Percentiles rank a stretch among this genome's conserved stretches.
Conservation (phyloP, 2,797 vertebrate genomes). For the Mus caroli region DNA sequence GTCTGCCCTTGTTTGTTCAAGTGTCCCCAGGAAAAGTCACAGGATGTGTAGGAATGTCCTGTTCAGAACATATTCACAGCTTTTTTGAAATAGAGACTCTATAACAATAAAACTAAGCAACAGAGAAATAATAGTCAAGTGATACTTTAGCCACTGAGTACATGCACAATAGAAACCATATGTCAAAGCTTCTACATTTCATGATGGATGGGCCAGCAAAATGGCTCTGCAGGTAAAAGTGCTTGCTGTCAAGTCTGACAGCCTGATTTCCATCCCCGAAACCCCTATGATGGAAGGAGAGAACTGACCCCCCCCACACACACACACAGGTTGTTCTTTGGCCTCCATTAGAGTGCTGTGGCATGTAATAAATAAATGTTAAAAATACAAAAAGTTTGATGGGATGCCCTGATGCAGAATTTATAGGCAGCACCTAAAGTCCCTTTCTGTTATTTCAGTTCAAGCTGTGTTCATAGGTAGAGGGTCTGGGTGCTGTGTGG, state of each 20-base stretch:
- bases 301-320: no score
- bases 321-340: not conserved
- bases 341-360: not conserved
- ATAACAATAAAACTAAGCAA: not conserved
- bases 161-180: not conserved
- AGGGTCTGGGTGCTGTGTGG: not conserved
- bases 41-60: not conserved
- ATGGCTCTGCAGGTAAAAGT: not conserved
- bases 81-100: not conserved
- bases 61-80: not conserved
- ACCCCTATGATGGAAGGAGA: not conserved
- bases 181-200: not conserved
- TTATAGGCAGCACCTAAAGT: not conserved
- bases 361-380: not conserved
- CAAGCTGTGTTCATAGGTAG: not conserved
- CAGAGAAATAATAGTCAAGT: not conserved
- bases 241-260: not conserved
- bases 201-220: not conserved
- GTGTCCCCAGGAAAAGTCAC: not conserved
- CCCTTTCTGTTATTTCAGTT: not conserved
- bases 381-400: not conserved
- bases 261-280: not conserved
- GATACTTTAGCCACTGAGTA: not conserved
- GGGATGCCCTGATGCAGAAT: not conserved
- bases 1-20: not conserved